These are phyloP conservation scores for Meloidogyne chitwoodi DNA, from an alignment of 1,140 invertebrate species.

Conservation along the genomic window DNA sequence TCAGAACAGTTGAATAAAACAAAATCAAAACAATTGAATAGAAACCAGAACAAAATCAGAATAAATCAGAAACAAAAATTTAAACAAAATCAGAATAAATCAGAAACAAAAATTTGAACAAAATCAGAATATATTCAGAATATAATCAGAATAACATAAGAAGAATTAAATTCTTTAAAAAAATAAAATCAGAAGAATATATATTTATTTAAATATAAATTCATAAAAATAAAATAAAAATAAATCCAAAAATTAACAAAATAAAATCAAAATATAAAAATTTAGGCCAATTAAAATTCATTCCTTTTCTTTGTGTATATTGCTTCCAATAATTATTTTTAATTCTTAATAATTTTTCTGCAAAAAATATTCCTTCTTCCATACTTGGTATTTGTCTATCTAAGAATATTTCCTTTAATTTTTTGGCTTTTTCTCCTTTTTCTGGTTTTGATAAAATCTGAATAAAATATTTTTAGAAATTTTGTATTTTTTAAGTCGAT, in stretches of 20 bases:
- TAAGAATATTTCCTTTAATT: slow-evolving; percentile 15
- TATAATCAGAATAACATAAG: too few relatives aligned
- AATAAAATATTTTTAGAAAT: background rate
- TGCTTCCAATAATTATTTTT: background rate
- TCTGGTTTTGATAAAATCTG: slow-evolving; percentile 14
- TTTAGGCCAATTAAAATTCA: background rate
- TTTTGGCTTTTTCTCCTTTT: slow-evolving; percentile 3
- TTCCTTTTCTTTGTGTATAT: slow-evolving; percentile 6
- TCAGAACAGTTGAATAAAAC: too few relatives aligned
- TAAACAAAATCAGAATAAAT: too few relatives aligned
- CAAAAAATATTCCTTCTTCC: slow-evolving; percentile 14
- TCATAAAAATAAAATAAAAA: background rate
- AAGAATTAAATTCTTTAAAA: too few relatives aligned
- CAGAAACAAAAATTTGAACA: too few relatives aligned
- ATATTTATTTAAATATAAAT: too few relatives aligned
- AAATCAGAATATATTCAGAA: too few relatives aligned
- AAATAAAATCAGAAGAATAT: too few relatives aligned
- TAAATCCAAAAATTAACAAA: background rate
- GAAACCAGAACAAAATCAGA: too few relatives aligned
- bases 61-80: too few relatives aligned
- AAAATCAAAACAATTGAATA: too few relatives aligned
- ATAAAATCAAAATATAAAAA: slow-evolving; percentile 15
- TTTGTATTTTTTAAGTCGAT: background rate
- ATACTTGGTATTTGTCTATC: slow-evolving; percentile 10
- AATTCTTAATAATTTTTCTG: background rate